phyloP scores from a whole-genome alignment of 2,113 vertebrate species.

The Phaetusa simplex region DNA sequence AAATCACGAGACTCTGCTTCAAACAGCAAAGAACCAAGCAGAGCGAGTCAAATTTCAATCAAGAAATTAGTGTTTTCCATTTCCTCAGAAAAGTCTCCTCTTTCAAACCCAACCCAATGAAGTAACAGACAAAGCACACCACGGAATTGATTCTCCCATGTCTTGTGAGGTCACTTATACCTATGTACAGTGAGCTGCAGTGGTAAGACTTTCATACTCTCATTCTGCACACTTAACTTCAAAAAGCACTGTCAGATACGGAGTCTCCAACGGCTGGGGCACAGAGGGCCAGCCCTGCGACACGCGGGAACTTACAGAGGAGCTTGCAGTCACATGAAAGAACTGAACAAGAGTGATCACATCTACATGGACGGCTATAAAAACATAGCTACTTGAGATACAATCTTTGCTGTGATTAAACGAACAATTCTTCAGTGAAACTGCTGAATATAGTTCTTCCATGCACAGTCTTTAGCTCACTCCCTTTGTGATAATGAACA shows the following conservation, averaged over 20 bases:
- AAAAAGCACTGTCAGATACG: not conserved
- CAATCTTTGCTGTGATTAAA: not conserved
- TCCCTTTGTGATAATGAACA: not conserved
- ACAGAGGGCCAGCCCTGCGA: not conserved
- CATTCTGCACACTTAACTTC: not conserved
- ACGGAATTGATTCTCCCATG: not conserved
- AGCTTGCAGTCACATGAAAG: not conserved
- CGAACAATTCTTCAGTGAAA: not conserved
- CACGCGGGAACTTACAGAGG: not conserved
- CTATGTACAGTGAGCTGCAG: fast-evolving
- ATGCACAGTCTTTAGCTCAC: not conserved
- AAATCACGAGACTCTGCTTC: not conserved
- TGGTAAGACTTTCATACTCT: not conserved
- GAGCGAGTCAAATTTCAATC: not conserved
- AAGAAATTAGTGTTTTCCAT: not conserved
- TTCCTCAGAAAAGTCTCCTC: not conserved
- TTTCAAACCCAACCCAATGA: not conserved
- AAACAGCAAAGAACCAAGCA: not conserved
- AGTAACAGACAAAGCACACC: not conserved
- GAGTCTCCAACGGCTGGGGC: not conserved
- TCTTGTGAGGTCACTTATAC: not conserved
- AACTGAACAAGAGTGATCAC: not conserved
- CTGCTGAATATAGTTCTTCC: not conserved
- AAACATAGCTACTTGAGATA: not conserved
- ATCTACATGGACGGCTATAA: not conserved